Percentiles rank a stretch among this genome's conserved stretches.
Evolutionary conservation across 2,113 vertebrate genomes (phyloP).

Genomic region (Bubalus kerabau): DNA sequence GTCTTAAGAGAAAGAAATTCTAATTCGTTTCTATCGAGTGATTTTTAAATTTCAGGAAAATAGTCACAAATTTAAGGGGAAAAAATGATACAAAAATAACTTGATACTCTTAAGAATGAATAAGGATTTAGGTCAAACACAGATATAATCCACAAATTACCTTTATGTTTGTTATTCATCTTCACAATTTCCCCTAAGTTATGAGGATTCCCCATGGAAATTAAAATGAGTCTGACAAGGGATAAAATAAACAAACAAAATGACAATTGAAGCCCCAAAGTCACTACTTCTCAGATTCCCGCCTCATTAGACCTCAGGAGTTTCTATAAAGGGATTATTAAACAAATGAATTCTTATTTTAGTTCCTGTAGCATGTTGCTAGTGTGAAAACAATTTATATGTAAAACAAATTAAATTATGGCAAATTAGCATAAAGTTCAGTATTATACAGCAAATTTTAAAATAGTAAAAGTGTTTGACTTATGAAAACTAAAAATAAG

Average conservation of each 20-base stretch:
- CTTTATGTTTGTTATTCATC: not conserved
- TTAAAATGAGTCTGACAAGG: not conserved
- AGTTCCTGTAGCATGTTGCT: not conserved
- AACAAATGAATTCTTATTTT: conserved; percentile 32
- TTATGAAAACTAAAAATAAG: not conserved
- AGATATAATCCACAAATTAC: not conserved
- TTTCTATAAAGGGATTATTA: not conserved
- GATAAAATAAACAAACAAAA: not conserved
- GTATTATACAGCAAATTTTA: not conserved
- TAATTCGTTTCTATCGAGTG: not conserved
- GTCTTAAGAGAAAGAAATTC: not conserved
- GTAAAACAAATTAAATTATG: conserved; percentile 30
- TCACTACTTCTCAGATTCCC: not conserved
- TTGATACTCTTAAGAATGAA: not conserved
- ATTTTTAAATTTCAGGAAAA: not conserved
- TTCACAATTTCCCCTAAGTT: not conserved
- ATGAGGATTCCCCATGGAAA: not conserved
- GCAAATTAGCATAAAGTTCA: not conserved
- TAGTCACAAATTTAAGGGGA: not conserved
- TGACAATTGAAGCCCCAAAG: not conserved
- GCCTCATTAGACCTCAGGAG: not conserved
- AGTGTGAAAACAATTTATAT: conserved; percentile 4
- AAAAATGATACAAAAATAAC: not conserved
- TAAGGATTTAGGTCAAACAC: not conserved
- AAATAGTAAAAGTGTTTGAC: not conserved